A percentile compares a stretch with the other conserved stretches of the same genome.
phyloP scores from a whole-genome alignment of 2,888 invertebrate genomes.

The Heliconius ismenius region DNA sequence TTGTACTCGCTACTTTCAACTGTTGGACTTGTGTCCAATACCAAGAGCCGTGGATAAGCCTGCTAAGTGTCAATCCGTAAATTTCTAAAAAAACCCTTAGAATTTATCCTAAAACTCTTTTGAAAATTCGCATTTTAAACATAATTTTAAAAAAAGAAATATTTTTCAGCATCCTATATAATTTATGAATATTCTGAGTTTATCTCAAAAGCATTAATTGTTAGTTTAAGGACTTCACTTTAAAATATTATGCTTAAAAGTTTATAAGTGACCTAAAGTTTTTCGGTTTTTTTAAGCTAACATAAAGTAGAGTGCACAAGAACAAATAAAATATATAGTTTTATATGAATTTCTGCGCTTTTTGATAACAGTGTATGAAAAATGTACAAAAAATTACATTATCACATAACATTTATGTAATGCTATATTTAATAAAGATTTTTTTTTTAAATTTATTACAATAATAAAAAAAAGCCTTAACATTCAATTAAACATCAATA shows the following conservation, averaged over 20 bases:
- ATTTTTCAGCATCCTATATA: background rate
- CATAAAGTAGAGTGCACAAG: background rate
- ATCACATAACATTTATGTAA: background rate
- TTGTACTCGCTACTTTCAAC: too few species aligned
- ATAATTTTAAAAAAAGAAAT: background rate
- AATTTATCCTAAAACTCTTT: too few species aligned
- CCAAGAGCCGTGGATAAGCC: too few species aligned
- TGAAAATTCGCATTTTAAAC: too few species aligned
- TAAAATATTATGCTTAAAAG: slow-evolving; percentile 7
- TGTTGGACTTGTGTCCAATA: too few species aligned
- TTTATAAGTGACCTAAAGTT: slow-evolving; percentile 7
- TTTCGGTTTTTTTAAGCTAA: background rate
- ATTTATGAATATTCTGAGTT: background rate
- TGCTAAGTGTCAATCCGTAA: too few species aligned
- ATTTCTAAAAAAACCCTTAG: too few species aligned
- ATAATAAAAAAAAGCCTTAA: background rate
- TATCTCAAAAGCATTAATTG: background rate
- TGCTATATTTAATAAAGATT: background rate
- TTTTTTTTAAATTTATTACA: too few species aligned
- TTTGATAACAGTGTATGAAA: background rate
- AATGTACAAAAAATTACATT: background rate
- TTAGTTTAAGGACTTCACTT: background rate
- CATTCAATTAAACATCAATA: slow-evolving; percentile 6
- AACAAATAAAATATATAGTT: background rate
- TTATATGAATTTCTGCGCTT: background rate